Evolutionary conservation across 2,113 vertebrate species (phyloP), one percentile per base, ranked within the genome.

Genomic region (Ardeotis arabs): DNA sequence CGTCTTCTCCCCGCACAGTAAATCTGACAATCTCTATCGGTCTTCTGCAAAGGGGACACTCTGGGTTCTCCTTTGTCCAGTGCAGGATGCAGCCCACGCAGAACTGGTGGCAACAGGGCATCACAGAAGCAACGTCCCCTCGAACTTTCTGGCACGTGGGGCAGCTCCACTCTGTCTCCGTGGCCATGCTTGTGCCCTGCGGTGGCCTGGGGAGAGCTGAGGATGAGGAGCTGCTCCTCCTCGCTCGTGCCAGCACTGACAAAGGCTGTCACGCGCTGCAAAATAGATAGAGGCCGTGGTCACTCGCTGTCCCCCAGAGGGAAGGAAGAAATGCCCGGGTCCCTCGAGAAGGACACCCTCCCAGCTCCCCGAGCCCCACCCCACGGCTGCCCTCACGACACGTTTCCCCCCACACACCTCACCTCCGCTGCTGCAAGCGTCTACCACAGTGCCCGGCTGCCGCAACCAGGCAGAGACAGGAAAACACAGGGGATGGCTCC

Each of bases 71-170:
- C 4, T 55, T 33, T 55, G 39, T 29, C 58, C 35, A 35, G 35
- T 35, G 35, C 35, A 35, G 35, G 35, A 35, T 35, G 35, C 35
- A 35, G 35, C 35, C 41, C 50, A 49, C 44, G 50, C 58, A 79
- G 39, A 63, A 37, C 19, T 63, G 19, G 14, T 55, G 56, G 19
- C 4, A 16, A 19, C 10, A 45, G 21, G 47, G 33, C 1, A 4
- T 45, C 19, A 7, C 22, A 3, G 23, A 62, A 17, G 75, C 2
- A 1, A 47, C 2, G 1, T 35, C 50, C 6, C 17, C 20, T 16
- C 3, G 2, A 19, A 12, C 1, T 1, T 49, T 3, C 1, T 1
- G 4, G 29, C 67, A 80, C 29, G n/a, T 29, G n/a, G 28, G 39
- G 49, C 66, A 88, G 9, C 7, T 63, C n/a, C 19, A 16, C 7